Evolutionary conservation across 2,797 vertebrate genomes (phyloP).

Genomic region (Zalophus californianus): DNA sequence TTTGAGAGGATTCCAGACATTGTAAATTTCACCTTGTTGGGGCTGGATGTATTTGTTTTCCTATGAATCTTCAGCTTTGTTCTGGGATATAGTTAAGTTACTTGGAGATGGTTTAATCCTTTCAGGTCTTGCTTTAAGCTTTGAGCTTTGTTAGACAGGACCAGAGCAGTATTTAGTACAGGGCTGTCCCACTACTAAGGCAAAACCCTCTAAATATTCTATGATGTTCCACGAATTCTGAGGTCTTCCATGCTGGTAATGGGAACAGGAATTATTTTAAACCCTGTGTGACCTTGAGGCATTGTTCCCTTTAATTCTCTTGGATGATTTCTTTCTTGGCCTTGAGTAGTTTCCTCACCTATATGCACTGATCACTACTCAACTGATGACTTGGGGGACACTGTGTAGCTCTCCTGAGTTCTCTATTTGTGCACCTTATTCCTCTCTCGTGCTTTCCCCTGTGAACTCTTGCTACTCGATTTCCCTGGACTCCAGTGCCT

Average conservation of each 20-base stretch:
- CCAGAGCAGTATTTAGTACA: background rate
- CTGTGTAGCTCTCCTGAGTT: background rate
- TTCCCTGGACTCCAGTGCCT: background rate
- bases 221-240: background rate
- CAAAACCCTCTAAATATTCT: background rate
- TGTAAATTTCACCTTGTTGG: background rate
- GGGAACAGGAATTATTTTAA: background rate
- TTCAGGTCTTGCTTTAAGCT: background rate
- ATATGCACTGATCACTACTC: background rate
- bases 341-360: background rate
- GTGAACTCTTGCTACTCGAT: background rate
- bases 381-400: background rate
- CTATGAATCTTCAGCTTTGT: background rate
- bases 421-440: no score
- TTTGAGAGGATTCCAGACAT: background rate
- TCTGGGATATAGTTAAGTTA: background rate
- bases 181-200: background rate
- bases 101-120: background rate
- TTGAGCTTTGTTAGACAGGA: background rate
- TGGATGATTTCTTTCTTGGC: background rate
- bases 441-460: background rate
- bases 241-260: background rate
- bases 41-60: background rate
- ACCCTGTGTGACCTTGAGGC: background rate
- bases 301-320: background rate